Base-by-base conservation (phyloP, 2,888 invertebrate species). In the Apodemia zela region DNA sequence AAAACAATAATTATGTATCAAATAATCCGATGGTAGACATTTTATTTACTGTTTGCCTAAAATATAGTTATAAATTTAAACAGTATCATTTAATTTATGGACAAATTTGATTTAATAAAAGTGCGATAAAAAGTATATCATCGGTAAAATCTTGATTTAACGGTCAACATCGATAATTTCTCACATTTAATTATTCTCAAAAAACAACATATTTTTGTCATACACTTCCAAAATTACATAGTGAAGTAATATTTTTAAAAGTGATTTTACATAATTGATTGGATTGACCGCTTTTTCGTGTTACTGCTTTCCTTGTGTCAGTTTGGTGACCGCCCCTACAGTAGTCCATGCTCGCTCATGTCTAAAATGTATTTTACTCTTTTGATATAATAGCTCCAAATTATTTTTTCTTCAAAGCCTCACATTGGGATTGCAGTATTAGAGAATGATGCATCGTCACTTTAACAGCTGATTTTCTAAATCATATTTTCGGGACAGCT, bases 221-320 rank as follows among this genome's bases (percentile, higher is more conserved):
- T 75, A 73, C 75, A 77, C 76, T 76, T 54, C 75, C 77, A 79
- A 80, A 78, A 72, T 66, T 78, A 64, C 66, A 75, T 79, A 73
- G 78, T 81, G 79, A 72, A 79, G 81, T 85, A 81, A 82, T 84
- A 84, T 82, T 82, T 83, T 85, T 85, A 81, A 80, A 85, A 85
- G 80, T 82, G 81, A 79, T 78, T 85, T 86, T 81, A 82, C 84
- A 85, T 84, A 86, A 89, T 89, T 90, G 91, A 92, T 91, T 91
- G 91, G 92, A 92, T 92, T 92, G 92, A 92, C 85, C 92, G 93
- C 93, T 93, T 90, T 88, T 88, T 92, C 92, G 91, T 93, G 92
- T 93, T 92, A 92, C 87, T 87, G 93, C 93, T 93, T 93, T 93
- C 89, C 92, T 93, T 93, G 92, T 93, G 92, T 92, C 91, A 89